These are phyloP conservation scores for Spinibarbus caldwelli DNA, from an alignment of 2,797 vertebrate genomes.

Conservation along the genomic window DNA sequence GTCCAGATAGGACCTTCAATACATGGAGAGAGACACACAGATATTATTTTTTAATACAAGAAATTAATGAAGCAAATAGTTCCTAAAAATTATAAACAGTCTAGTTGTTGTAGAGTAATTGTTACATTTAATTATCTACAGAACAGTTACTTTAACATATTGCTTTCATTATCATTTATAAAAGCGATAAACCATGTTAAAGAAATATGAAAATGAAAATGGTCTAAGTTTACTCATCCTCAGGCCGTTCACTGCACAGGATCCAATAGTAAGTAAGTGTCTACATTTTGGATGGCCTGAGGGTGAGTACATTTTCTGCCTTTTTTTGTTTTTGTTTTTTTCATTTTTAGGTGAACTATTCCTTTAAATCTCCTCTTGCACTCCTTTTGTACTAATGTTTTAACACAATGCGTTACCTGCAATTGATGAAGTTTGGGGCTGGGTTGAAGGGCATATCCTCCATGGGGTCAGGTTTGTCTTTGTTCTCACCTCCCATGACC, in stretches of 20 bases:
- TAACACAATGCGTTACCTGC: constrained; percentile 79
- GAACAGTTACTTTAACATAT: background rate
- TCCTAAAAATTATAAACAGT: background rate
- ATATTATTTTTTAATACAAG: background rate
- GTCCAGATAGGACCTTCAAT: constrained; percentile 89
- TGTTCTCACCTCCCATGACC: constrained; percentile 83
- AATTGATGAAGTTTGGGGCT: constrained; percentile 91
- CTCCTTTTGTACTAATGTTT: no score
- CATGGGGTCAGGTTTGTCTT: constrained; percentile 78
- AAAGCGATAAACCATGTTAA: background rate
- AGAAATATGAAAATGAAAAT: no score
- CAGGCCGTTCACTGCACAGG: background rate
- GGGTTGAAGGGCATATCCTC: constrained; percentile 77
- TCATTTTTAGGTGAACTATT: no score
- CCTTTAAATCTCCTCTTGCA: no score
- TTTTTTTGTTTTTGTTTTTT: no score
- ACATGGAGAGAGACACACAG: constrained; percentile 1
- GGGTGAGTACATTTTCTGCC: background rate
- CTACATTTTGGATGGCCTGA: background rate
- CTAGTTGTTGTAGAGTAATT: background rate
- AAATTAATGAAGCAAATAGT: background rate
- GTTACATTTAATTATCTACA: background rate
- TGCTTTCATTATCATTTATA: background rate
- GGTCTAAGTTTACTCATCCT: no score
- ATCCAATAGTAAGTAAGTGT: no score